Conservation (phyloP, 2,888 invertebrate genomes). For the Ophion costatus region DNA sequence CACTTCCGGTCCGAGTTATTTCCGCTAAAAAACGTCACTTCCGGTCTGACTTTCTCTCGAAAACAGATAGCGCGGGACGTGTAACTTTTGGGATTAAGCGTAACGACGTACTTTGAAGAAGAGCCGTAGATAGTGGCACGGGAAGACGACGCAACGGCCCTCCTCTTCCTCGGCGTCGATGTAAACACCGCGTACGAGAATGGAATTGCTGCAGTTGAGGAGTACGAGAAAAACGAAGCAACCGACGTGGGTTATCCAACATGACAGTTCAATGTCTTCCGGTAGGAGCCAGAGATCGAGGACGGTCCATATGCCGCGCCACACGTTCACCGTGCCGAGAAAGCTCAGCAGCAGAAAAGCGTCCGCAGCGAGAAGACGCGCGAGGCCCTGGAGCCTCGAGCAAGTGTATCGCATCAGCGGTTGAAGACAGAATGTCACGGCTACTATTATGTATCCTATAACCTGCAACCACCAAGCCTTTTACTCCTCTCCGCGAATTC, state of each 20-base stretch:
- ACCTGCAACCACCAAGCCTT: conserved; percentile 84
- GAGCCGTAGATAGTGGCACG: conserved; percentile 92
- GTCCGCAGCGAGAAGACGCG: conserved; percentile 90
- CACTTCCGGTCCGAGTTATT: too few species aligned
- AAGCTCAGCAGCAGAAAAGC: conserved; percentile 91
- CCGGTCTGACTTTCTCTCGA: too few species aligned
- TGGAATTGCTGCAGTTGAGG: conserved; percentile 93
- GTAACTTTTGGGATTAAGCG: background rate
- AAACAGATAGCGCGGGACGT: too few species aligned
- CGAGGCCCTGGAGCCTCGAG: conserved; percentile 87
- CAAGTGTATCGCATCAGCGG: conserved; percentile 90
- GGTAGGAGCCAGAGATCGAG: conserved; percentile 90
- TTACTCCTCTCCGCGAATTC: background rate
- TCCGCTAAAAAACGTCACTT: too few species aligned
- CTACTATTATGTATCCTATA: conserved; percentile 90
- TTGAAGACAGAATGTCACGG: conserved; percentile 90
- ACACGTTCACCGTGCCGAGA: conserved; percentile 93
- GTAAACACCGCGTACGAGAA: conserved; percentile 94
- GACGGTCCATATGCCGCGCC: conserved; percentile 94
- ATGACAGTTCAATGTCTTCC: conserved; percentile 90
- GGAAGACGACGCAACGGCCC: conserved; percentile 93
- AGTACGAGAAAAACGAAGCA: conserved; percentile 90
- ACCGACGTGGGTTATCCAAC: conserved; percentile 91
- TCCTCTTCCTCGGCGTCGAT: conserved; percentile 94
- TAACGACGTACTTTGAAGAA: conserved; percentile 86